Evolutionary conservation across 1,140 invertebrate genomes (phyloP), one percentile per base, ranked within the genome.

Genomic region (Lepidurus packardi): DNA sequence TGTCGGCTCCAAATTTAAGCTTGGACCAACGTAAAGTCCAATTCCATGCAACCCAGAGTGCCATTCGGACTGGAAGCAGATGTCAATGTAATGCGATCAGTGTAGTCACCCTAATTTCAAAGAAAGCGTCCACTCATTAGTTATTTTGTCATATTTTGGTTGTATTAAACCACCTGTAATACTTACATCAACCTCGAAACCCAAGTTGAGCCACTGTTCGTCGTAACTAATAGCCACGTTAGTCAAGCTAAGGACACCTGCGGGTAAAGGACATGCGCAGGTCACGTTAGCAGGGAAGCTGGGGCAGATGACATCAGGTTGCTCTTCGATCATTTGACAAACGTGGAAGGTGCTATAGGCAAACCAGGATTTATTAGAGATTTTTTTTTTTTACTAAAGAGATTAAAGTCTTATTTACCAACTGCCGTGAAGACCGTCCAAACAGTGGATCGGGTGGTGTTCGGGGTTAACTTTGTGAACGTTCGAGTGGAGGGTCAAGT

Each of bases 231-330:
- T 45, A 13, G 41, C 45, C 25, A 65, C 76, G 24, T 77, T 41
- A 1, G 76, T 45, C 13, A 65, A 45, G 44, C 34, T 24, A 41
- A 53, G 65, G 44, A 65, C 24, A 53, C 76, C 76, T 24, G 76
- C 76, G 13, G 45, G 44, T 24, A 77, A 41, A 24, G 76, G 76
- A 65, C 76, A 77, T 4, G 44, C 24, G 43, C 76, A 77, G 11
- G 76, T 43, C 8, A 77, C n/a, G 41, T 53, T 45, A 47, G 76
- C n/a, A 1, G 76, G 76, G 43, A 77, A 77, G 8, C 45, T 10
- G 8, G 76, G 65, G 76, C 76, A 77, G 43, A 77, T 44, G 21
- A 53, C 41, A 25, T 77, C 76, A 34, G 76, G 76, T 3, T 77
- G 65, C 7, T 45, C 65, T 11, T n/a, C 44, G 25, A 77, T 45